Evolutionary conservation across 1,140 invertebrate species (phyloP).

Genomic region (Meloidogyne floridensis): DNA sequence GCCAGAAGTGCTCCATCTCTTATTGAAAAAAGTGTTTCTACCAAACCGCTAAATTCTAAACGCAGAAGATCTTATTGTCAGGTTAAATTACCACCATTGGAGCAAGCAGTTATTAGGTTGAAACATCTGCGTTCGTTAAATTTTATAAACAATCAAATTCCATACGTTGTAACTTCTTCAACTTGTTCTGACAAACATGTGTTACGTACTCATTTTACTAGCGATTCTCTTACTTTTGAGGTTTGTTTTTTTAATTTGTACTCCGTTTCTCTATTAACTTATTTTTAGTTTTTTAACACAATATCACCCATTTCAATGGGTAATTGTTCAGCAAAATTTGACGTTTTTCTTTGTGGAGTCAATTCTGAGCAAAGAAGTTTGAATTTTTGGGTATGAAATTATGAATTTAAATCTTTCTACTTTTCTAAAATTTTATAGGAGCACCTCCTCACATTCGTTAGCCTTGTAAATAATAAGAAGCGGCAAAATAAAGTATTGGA

Average conservation of each 20-base stretch:
- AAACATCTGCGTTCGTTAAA: neutral
- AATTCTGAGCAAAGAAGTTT: neutral
- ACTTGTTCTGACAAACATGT: neutral
- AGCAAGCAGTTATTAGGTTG: neutral
- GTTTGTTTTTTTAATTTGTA: neutral
- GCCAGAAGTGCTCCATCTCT: no score
- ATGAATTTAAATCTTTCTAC: neutral
- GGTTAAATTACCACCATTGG: neutral
- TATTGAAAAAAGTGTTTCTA: no score
- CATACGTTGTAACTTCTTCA: neutral
- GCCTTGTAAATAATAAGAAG: neutral
- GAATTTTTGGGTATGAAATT: neutral
- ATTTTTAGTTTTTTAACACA: neutral
- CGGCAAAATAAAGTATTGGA: neutral
- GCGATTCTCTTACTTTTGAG: conserved; percentile 7
- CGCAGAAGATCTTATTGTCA: no score
- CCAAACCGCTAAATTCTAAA: no score
- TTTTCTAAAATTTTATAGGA: neutral
- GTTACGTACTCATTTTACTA: neutral
- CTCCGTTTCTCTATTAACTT: neutral
- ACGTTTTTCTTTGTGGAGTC: neutral
- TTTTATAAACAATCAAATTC: neutral
- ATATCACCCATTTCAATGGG: neutral
- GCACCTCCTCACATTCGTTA: neutral
- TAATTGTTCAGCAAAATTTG: neutral